Evolutionary conservation across 2,113 vertebrate species (phyloP).

Genomic region (Taxidea taxus): DNA sequence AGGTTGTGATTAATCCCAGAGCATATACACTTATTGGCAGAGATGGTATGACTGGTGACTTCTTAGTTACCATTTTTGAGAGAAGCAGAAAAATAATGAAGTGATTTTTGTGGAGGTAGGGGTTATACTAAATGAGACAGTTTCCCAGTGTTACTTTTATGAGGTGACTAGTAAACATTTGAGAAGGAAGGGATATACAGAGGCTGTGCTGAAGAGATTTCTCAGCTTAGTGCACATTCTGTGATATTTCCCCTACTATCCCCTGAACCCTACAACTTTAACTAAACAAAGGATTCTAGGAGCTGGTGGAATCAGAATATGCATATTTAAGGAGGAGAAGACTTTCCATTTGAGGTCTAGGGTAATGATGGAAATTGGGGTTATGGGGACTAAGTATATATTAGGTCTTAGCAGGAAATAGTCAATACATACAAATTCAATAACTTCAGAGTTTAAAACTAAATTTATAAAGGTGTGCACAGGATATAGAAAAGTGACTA

Average conservation of each 20-base stretch:
- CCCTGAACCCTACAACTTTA: neutral
- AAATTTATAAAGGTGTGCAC: neutral
- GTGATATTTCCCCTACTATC: neutral
- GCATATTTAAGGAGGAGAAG: neutral
- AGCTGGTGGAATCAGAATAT: neutral
- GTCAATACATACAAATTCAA: neutral
- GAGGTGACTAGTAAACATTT: neutral
- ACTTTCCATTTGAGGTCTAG: constrained; percentile 3
- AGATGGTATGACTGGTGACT: neutral
- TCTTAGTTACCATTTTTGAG: neutral
- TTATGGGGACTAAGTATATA: neutral
- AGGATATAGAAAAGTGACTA: neutral
- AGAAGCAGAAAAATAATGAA: constrained; percentile 9
- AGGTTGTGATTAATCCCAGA: constrained; percentile 47
- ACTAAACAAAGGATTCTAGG: neutral
- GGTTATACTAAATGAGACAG: neutral
- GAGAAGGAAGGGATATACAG: neutral
- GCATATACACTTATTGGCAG: constrained; percentile 16
- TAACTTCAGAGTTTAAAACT: constrained; percentile 43
- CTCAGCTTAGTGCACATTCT: neutral
- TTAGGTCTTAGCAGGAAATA: neutral
- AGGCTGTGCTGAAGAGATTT: neutral
- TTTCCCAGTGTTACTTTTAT: constrained; percentile 42
- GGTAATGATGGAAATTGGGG: neutral
- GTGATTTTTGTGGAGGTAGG: neutral